phyloP scores from a whole-genome alignment of 1,140 invertebrate genomes.

The Caenorhabditis tropicalis region DNA sequence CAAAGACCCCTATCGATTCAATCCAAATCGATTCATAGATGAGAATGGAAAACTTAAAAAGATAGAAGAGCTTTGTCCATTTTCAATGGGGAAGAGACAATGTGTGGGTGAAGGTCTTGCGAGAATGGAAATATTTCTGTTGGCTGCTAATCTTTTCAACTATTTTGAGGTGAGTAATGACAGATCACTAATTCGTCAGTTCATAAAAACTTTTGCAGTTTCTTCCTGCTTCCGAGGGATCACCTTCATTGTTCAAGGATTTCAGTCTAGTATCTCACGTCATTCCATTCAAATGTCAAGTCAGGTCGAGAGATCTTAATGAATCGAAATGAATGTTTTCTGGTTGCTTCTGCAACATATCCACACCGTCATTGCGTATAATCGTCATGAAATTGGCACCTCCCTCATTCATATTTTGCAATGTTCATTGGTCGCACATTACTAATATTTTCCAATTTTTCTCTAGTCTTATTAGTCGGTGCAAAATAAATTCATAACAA shows the following conservation, averaged over 20 bases:
- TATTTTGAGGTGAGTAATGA: slow-evolving; percentile 77
- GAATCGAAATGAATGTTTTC: not conserved
- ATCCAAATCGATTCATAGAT: slow-evolving; percentile 82
- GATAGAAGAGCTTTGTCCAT: slow-evolving; percentile 87
- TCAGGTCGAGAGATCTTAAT: not conserved
- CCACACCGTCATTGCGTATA: not conserved
- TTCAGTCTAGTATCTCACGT: slow-evolving; percentile 26
- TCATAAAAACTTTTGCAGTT: not conserved
- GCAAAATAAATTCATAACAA: not conserved
- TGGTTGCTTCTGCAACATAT: not conserved
- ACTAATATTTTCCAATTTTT: not conserved
- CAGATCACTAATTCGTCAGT: not conserved
- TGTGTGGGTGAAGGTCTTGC: slow-evolving; percentile 87
- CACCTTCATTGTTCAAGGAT: slow-evolving; percentile 9
- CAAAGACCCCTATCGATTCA: slow-evolving; percentile 84
- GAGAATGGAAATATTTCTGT: slow-evolving; percentile 87
- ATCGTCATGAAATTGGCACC: not conserved
- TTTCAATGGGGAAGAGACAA: slow-evolving; percentile 83
- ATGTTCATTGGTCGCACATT: slow-evolving; percentile 22
- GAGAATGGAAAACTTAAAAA: slow-evolving; percentile 80
- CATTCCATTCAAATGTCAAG: slow-evolving; percentile 4
- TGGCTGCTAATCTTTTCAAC: slow-evolving; percentile 84
- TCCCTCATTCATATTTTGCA: not conserved
- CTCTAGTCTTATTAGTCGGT: not conserved
- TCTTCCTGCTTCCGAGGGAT: slow-evolving; percentile 9